These are phyloP conservation scores for Epirrhoe tristata DNA, from an alignment of 2,888 invertebrate genomes.

Conservation along the genomic window DNA sequence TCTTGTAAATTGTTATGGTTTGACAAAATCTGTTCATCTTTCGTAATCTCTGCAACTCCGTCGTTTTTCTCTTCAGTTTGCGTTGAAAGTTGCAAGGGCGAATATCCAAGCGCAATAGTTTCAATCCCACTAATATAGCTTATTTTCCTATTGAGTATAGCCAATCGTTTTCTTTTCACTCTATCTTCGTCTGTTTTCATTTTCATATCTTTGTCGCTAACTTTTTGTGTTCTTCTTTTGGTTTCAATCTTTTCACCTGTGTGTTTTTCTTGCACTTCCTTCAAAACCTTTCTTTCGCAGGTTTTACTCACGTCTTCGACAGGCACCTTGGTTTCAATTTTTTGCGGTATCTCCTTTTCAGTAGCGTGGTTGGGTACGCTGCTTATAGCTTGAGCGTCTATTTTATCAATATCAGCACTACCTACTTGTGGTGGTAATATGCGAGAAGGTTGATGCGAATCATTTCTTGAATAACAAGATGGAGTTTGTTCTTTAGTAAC, in stretches of 20 bases:
- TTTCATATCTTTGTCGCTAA: slow-evolving; percentile 30
- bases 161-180: slow-evolving; percentile 63
- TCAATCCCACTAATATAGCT: slow-evolving; percentile 49
- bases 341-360: slow-evolving; percentile 26
- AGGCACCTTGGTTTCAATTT: slow-evolving; percentile 17
- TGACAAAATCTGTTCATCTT: slow-evolving; percentile 5
- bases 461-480: slow-evolving; percentile 16
- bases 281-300: slow-evolving; percentile 58
- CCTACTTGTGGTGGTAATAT: neutral
- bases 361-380: neutral
- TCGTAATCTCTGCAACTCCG: neutral
- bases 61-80: neutral
- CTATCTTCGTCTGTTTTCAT: slow-evolving; percentile 52
- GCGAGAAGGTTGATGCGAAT: neutral
- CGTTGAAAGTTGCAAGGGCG: slow-evolving; percentile 46
- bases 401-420: slow-evolving; percentile 9
- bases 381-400: slow-evolving; percentile 4
- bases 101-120: slow-evolving; percentile 65
- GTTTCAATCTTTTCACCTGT: slow-evolving; percentile 39
- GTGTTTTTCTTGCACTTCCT: slow-evolving; percentile 64
- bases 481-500: slow-evolving; percentile 9
- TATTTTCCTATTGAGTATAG: slow-evolving; percentile 65
- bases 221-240: slow-evolving; percentile 24
- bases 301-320: slow-evolving; percentile 46
- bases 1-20: slow-evolving; percentile 29